phyloP scores from a whole-genome alignment of 2,113 vertebrate species.

The Odocoileus virginianus region DNA sequence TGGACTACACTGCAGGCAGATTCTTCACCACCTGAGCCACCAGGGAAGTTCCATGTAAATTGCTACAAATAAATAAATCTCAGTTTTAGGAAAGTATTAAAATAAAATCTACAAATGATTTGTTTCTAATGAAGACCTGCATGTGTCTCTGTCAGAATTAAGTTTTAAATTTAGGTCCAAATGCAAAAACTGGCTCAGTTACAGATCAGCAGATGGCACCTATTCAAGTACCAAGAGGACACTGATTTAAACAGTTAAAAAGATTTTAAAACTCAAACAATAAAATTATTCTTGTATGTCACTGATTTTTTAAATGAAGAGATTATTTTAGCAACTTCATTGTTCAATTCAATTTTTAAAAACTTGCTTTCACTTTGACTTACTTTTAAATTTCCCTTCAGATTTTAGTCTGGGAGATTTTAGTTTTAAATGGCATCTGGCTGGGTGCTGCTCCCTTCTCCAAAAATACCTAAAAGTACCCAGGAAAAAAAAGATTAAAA shows the following conservation, averaged over 20 bases:
- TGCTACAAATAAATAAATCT: neutral
- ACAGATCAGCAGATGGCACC: conserved; percentile 38
- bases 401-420: neutral
- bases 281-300: conserved; percentile 29
- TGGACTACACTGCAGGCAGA: neutral
- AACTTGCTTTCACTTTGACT: neutral
- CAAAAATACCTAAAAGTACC: neutral
- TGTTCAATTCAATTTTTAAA: conserved; percentile 16
- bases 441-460: neutral
- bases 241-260: neutral
- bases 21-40: neutral
- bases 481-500: neutral
- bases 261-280: conserved; percentile 26
- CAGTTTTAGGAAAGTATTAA: neutral
- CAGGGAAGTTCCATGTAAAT: neutral
- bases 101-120: conserved; percentile 27
- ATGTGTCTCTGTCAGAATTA: conserved; percentile 16
- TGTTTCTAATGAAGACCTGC: neutral
- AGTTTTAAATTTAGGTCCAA: conserved; percentile 6
- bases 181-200: conserved; percentile 43
- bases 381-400: conserved; percentile 36
- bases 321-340: conserved; percentile 43
- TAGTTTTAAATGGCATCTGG: conserved; percentile 1
- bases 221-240: conserved; percentile 38
- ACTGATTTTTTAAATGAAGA: conserved; percentile 44